Base-by-base conservation (phyloP, 2,888 invertebrate species). In the Sarcophaga subvicina region DNA sequence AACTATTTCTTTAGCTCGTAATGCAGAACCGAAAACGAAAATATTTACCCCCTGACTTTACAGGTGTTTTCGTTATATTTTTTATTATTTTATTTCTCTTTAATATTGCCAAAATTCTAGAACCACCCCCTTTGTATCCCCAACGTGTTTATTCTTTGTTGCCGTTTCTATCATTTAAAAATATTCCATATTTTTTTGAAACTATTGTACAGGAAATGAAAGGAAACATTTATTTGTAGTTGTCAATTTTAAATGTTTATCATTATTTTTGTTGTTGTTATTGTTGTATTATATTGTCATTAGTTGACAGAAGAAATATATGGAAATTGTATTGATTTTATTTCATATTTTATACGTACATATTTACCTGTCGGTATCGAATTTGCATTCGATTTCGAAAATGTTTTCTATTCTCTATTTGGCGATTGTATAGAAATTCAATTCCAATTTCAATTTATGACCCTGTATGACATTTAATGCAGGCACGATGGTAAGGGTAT, bases 211-310 rank as follows among this genome's bases (percentile, higher is more conserved):
- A 72, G 80, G 80, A 72, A 54, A 71, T 64, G 64, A 25, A 63
- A 63, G 60, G 62, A 78, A 69, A 75, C 63, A 66, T 62, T 75
- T 84, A 60, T 62, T 75, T 84, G 27, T 67, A 67, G 76, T 72
- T 80, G 80, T 77, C 67, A 80, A 76, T 76, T 80, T 77, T 76
- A 76, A 71, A 66, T 20, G 45, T 79, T 67, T 72, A 73, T 79
- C 72, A 66, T 67, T 66, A 66, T 67, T 67, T 66, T 14, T 49
- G 17, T 62, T 62, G 62, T 22, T 62, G 5, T 62, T 6, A 1
- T 62, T 67, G 45, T 67, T 45, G 20, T 22, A 47, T 45, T 67
- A 2, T 64, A 45, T 67, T 67, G 67, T 67, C 67, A 67, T 67
- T 67, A 67, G 47, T 47, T 67, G 67, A 47, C 67, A 67, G 47